A percentile compares a stretch with the other conserved stretches of the same genome.
Evolutionary conservation across 2,797 vertebrate species (phyloP).

Genomic region (Alosa sapidissima): DNA sequence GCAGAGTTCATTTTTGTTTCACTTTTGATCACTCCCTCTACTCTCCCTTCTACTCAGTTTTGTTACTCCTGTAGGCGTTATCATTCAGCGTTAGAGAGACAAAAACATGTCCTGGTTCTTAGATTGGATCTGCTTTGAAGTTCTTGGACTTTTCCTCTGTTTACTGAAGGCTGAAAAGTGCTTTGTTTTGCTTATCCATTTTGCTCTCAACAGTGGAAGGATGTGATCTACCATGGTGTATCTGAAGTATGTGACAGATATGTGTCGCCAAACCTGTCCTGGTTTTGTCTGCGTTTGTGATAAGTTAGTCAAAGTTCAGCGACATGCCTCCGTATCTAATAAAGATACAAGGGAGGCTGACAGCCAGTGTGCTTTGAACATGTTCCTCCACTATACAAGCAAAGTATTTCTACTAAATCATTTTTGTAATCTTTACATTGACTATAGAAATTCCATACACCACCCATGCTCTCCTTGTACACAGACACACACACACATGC

Average conservation of each 20-base stretch:
- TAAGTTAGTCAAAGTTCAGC: neutral
- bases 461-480: neutral
- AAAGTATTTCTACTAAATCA: neutral
- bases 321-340: neutral
- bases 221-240: neutral
- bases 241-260: constrained; percentile 19
- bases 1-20: neutral
- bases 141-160: neutral
- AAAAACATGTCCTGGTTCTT: neutral
- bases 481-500: neutral
- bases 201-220: neutral
- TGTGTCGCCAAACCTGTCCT: neutral
- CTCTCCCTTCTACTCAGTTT: neutral
- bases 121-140: neutral
- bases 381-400: neutral
- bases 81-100: neutral
- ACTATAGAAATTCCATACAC: neutral
- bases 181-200: neutral
- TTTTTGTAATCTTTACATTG: neutral
- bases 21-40: neutral
- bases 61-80: neutral
- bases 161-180: neutral
- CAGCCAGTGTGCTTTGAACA: neutral
- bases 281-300: neutral
- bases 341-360: neutral